Evolutionary conservation across 2,113 vertebrate genomes (phyloP).

Genomic region (Thunnus maccoyii): DNA sequence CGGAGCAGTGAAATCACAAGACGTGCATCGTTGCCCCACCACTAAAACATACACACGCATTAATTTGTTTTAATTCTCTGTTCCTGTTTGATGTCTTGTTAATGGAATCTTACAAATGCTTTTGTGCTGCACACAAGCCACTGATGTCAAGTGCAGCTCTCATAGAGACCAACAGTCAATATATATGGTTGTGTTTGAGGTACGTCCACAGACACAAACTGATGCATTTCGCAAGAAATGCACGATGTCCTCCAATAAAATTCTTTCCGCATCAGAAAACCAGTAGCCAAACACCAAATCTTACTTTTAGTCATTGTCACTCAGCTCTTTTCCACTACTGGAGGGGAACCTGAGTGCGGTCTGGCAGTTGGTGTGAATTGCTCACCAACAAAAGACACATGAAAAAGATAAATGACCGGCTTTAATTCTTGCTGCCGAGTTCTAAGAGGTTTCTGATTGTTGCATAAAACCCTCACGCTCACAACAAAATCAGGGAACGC

Average conservation of each 20-base stretch:
- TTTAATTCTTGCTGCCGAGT: constrained; percentile 14
- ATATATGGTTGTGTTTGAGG: not conserved
- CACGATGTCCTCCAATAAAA: not conserved
- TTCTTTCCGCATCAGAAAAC: constrained; percentile 1
- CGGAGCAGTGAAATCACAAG: constrained; percentile 22
- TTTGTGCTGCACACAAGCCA: not conserved
- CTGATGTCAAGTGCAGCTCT: constrained; percentile 4
- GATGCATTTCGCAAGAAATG: not conserved
- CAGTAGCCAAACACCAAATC: not conserved
- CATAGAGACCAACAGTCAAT: not conserved
- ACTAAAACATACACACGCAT: constrained; percentile 31
- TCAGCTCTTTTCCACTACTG: constrained; percentile 8
- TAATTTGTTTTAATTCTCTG: constrained; percentile 26
- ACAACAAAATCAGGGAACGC: constrained; percentile 9
- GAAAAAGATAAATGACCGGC: constrained; percentile 13
- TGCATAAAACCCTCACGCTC: constrained; percentile 60
- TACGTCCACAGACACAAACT: not conserved
- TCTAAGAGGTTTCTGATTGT: constrained; percentile 54
- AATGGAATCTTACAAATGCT: constrained; percentile 30
- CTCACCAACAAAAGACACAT: constrained; percentile 11
- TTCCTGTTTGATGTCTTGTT: constrained; percentile 30
- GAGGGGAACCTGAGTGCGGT: constrained; percentile 5
- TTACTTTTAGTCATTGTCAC: not conserved
- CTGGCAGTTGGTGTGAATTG: constrained; percentile 14
- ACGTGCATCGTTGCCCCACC: not conserved